These are phyloP conservation scores for Notechis scutatus DNA, from an alignment of 2,113 vertebrate genomes.

Conservation along the genomic window DNA sequence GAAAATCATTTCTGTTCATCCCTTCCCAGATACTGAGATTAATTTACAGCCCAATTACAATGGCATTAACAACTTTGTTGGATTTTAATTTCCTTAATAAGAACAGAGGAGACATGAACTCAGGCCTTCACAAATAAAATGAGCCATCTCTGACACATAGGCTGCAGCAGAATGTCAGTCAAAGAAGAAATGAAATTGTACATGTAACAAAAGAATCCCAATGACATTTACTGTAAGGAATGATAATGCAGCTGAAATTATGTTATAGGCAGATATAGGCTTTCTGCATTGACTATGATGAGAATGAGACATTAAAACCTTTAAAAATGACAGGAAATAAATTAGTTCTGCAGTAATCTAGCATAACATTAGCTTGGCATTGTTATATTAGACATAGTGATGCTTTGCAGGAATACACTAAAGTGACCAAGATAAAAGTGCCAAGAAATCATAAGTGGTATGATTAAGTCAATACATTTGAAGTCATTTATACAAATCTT, in stretches of 20 bases:
- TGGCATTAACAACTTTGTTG: constrained; percentile 30
- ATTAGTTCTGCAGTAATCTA: constrained; percentile 34
- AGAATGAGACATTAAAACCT: constrained; percentile 47
- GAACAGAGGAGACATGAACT: constrained; percentile 9
- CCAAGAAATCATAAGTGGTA: constrained; percentile 33
- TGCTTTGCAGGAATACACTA: constrained; percentile 39
- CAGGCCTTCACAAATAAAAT: constrained; percentile 50
- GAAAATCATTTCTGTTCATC: neutral
- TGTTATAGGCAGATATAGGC: constrained; percentile 44
- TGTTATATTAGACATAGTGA: constrained; percentile 21
- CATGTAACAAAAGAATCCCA: constrained; percentile 49
- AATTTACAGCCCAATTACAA: constrained; percentile 15
- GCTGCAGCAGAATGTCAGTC: constrained; percentile 43
- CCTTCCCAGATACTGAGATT: neutral
- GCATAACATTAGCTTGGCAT: constrained; percentile 31
- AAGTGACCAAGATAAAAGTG: constrained; percentile 40
- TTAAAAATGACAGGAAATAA: constrained; percentile 48
- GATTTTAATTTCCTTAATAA: constrained; percentile 47
- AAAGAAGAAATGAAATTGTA: constrained; percentile 55
- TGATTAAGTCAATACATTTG: constrained; percentile 11
- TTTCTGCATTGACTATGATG: constrained; percentile 47
- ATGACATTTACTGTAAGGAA: constrained; percentile 53
- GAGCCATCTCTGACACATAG: constrained; percentile 44
- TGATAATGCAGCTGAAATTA: constrained; percentile 50
- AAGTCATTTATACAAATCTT: constrained; percentile 23